Percentiles rank a stretch among this genome's conserved stretches.
Conservation (phyloP, 2,888 invertebrate genomes). For the Cyrtodaria siliqua region DNA sequence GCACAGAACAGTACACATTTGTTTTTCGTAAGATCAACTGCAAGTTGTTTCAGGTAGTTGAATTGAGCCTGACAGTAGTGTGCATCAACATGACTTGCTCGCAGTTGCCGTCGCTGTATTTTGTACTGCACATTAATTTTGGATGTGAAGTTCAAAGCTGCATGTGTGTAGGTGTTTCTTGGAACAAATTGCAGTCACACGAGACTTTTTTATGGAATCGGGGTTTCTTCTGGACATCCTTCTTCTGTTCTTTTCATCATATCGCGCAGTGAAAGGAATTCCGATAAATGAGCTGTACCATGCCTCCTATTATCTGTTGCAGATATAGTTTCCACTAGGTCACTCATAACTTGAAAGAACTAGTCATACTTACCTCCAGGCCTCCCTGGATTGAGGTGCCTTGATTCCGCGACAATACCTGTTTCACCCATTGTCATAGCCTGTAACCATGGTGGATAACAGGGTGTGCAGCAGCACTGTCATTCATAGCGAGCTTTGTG, state of each 20-base stretch:
- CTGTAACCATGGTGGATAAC: slow-evolving; percentile 42
- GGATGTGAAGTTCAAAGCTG: slow-evolving; percentile 50
- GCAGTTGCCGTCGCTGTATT: slow-evolving; percentile 59
- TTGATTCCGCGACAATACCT: slow-evolving; percentile 35
- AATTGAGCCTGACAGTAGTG: slow-evolving; percentile 56
- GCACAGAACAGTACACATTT: too few species aligned
- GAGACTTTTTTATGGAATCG: slow-evolving; percentile 53
- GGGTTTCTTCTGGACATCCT: slow-evolving; percentile 45
- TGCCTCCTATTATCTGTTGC: slow-evolving; percentile 57
- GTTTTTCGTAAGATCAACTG: slow-evolving; percentile 27
- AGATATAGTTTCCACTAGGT: slow-evolving; percentile 23
- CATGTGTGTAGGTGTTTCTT: slow-evolving; percentile 38
- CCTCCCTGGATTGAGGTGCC: slow-evolving; percentile 48
- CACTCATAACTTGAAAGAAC: slow-evolving; percentile 36
- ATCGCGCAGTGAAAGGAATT: slow-evolving; percentile 5
- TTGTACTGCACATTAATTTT: slow-evolving; percentile 56
- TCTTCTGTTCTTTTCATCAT: slow-evolving; percentile 42
- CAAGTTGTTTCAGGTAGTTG: slow-evolving; percentile 46
- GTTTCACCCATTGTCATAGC: slow-evolving; percentile 45
- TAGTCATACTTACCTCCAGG: slow-evolving; percentile 31
- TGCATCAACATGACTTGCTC: slow-evolving; percentile 41
- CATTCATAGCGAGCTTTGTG: slow-evolving; percentile 41
- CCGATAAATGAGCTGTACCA: background rate
- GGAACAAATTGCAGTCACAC: slow-evolving; percentile 61
- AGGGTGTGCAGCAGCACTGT: slow-evolving; percentile 31